Evolutionary conservation across 2,888 invertebrate genomes (phyloP).

Genomic region (Callosobruchus maculatus): DNA sequence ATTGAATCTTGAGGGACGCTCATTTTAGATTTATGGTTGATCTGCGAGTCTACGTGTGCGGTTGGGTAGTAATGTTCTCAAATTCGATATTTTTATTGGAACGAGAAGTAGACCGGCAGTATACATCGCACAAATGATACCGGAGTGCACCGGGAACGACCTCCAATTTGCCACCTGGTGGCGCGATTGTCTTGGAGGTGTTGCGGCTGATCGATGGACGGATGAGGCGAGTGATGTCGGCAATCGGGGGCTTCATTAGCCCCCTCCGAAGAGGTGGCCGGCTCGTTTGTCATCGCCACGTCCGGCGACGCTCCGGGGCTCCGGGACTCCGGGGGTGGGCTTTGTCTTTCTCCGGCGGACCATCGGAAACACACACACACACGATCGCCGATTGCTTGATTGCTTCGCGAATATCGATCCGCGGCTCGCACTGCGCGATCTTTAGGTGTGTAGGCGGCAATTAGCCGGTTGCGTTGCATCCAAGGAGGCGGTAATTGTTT

Average conservation of each 20-base stretch:
- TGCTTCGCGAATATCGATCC: too few species aligned
- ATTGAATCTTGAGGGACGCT: too few species aligned
- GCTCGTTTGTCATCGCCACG: slow-evolving; percentile 42
- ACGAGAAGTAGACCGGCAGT: too few species aligned
- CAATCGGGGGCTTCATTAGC: background rate
- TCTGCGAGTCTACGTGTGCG: too few species aligned
- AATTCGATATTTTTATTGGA: too few species aligned
- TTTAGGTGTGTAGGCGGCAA: background rate
- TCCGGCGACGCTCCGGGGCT: slow-evolving; percentile 5
- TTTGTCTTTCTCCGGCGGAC: background rate
- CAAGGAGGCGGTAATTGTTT: background rate
- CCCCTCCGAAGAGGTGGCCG: slow-evolving; percentile 36
- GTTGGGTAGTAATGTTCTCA: too few species aligned
- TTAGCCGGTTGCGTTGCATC: background rate
- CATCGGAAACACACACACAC: background rate
- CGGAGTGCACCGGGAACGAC: background rate
- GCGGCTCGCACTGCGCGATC: background rate
- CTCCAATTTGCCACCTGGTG: background rate
- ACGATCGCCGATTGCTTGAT: background rate
- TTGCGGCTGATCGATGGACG: background rate
- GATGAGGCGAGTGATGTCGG: background rate
- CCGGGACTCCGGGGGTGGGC: background rate
- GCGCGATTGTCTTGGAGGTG: background rate
- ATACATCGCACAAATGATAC: too few species aligned
- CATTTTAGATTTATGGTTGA: too few species aligned